phyloP scores from a whole-genome alignment of 1,140 invertebrate genomes.

The Ephestia elutella region DNA sequence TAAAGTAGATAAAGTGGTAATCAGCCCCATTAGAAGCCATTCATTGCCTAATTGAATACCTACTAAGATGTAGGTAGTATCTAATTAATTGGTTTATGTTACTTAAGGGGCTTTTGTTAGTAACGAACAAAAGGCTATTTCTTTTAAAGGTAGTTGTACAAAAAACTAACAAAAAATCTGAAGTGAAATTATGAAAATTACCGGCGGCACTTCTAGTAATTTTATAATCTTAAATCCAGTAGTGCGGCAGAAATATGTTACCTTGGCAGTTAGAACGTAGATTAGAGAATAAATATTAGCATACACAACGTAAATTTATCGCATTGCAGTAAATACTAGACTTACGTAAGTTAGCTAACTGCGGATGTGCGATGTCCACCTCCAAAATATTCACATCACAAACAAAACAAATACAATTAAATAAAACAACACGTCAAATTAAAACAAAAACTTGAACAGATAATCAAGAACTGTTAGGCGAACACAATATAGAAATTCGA shows the following conservation, averaged over 20 bases:
- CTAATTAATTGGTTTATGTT: background rate
- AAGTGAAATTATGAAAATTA: background rate
- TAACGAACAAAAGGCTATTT: background rate
- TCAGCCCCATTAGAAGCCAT: background rate
- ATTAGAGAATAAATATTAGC: background rate
- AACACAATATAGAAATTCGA: constrained; percentile 46
- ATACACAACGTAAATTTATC: constrained; percentile 14
- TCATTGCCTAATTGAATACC: background rate
- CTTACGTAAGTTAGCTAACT: constrained; percentile 61
- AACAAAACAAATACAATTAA: constrained; percentile 36
- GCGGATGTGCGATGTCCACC: constrained; percentile 39
- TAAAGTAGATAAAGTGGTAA: background rate
- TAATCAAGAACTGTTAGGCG: constrained; percentile 5
- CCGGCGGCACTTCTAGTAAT: background rate
- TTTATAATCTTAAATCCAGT: background rate
- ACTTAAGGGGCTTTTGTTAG: background rate
- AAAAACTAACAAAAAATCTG: background rate
- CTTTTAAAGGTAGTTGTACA: background rate
- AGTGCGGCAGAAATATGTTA: background rate
- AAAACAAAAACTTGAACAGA: constrained; percentile 19
- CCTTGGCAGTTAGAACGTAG: background rate
- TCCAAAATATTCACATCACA: constrained; percentile 33
- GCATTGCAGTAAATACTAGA: constrained; percentile 58
- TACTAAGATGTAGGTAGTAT: background rate
- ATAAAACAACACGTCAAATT: constrained; percentile 24